Evolutionary conservation across 2,797 vertebrate genomes (phyloP).

Genomic region (Leuciscus waleckii): DNA sequence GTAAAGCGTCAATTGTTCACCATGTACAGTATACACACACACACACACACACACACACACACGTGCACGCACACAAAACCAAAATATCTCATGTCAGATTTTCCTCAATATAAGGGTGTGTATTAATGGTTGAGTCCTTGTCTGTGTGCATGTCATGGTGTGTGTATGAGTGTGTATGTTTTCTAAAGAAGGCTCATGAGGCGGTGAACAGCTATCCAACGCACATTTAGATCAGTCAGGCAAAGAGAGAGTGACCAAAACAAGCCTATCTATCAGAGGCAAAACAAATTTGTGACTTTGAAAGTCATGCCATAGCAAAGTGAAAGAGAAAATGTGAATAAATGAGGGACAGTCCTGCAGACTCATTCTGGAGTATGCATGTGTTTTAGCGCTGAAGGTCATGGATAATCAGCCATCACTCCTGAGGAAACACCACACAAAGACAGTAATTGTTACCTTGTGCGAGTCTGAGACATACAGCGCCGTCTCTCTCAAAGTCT

Average conservation of each 20-base stretch:
- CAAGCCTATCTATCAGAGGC: conserved; percentile 30
- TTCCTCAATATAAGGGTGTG: neutral
- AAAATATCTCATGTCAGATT: no score
- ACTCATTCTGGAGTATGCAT: conserved; percentile 24
- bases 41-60: no score
- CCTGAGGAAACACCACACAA: conserved; percentile 24
- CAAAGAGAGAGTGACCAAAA: conserved; percentile 42
- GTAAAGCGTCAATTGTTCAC: no score
- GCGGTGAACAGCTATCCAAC: conserved; percentile 43
- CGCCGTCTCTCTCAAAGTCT: conserved; percentile 12
- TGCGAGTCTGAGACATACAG: neutral
- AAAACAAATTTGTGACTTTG: neutral
- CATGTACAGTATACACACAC: no score
- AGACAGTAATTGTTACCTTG: conserved; percentile 28
- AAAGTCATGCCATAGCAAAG: conserved; percentile 7
- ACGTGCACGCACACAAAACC: no score
- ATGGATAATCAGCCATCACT: conserved; percentile 33
- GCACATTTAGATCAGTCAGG: conserved; percentile 50
- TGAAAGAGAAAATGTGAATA: conserved; percentile 13
- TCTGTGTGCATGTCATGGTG: neutral
- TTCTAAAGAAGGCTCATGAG: conserved; percentile 27
- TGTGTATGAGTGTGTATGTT: conserved; percentile 2
- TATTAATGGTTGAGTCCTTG: neutral
- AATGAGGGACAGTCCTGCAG: conserved; percentile 12
- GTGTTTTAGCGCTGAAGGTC: conserved; percentile 28